Conservation (phyloP, 1,140 invertebrate genomes). For the Heliconius himera region DNA sequence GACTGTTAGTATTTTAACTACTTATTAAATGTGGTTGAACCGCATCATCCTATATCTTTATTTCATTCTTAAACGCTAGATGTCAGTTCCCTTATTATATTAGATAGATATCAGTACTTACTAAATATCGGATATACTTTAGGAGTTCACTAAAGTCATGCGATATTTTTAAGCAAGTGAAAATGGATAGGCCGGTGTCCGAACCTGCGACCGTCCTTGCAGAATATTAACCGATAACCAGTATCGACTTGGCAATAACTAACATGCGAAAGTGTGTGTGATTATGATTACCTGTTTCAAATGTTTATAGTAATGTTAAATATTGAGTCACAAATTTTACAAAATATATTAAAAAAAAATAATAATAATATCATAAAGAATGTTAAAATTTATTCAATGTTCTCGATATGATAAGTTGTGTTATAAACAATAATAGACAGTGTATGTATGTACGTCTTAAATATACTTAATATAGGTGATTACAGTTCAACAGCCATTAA, state of each 20-base stretch:
- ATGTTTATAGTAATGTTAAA: conserved; percentile 49
- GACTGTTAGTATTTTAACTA: conserved; percentile 53
- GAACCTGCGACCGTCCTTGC: conserved; percentile 51
- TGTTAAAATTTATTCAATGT: conserved; percentile 45
- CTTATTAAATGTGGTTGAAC: conserved; percentile 44
- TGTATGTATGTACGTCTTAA: conserved; percentile 33
- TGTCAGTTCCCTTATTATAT: conserved; percentile 43
- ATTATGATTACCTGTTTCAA: conserved; percentile 45
- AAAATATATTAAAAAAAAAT: conserved; percentile 27
- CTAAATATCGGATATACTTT: conserved; percentile 10
- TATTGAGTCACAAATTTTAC: conserved; percentile 42
- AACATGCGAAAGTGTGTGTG: conserved; percentile 38
- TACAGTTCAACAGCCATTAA: conserved; percentile 40
- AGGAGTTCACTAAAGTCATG: neutral
- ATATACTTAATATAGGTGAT: conserved; percentile 42
- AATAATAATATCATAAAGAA: conserved; percentile 33
- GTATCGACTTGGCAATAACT: conserved; percentile 42
- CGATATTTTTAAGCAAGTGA: conserved; percentile 25
- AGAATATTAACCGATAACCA: conserved; percentile 36
- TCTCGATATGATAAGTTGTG: conserved; percentile 40
- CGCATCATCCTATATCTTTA: conserved; percentile 39
- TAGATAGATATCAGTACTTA: conserved; percentile 4
- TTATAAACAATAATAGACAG: conserved; percentile 37
- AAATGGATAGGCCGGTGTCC: conserved; percentile 15
- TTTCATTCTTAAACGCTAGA: conserved; percentile 68